Evolutionary conservation across 2,113 vertebrate species (phyloP), one percentile per base, ranked within the genome.

Genomic region (Anas platyrhynchos): DNA sequence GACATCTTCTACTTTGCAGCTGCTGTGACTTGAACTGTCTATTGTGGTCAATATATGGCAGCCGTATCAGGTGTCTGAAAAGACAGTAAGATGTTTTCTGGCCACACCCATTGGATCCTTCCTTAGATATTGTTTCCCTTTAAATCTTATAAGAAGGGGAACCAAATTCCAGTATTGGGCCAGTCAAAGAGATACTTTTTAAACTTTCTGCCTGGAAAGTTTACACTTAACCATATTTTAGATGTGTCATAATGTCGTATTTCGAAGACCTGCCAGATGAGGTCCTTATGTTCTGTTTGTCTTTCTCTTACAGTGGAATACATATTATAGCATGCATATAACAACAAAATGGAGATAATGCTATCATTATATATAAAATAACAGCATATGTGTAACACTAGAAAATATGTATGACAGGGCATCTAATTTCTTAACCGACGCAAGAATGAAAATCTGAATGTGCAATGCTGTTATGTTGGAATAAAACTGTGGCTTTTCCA

Each of bases 401-500:
- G 13, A 3, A 79, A 59, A 25, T 17, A 69, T 44, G 6, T 68
- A 63, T 38, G 6, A 46, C 6, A 59, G 31, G 15, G 5, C 8
- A 69, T 44, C 17, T 89, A 68, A 68, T 78, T 93, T 92, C 69
- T 78, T 91, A 34, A 69, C 15, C 29, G 87, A 91, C 48, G 54
- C 25, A 68, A 41, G 41, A 62, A 54, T 0, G 1, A 89, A 76
- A 95, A 86, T 61, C 74, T 96, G 23, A 96, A 93, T 89, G 71
- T 95, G 44, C 67, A 86, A 43, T 85, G n/a, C 2, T 95, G 63
- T 52, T 63, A 54, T 68, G 59, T 94, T 68, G 89, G 58, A 82
- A 67, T 26, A 89, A 93, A 91, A 73, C 67, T 80, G 59, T 93
- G 80, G 31, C 32, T 77, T 91, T 90, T 75, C 92, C 59, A 38